Conservation (phyloP, 2,797 vertebrate species). For the Myiotriccus ornatus region DNA sequence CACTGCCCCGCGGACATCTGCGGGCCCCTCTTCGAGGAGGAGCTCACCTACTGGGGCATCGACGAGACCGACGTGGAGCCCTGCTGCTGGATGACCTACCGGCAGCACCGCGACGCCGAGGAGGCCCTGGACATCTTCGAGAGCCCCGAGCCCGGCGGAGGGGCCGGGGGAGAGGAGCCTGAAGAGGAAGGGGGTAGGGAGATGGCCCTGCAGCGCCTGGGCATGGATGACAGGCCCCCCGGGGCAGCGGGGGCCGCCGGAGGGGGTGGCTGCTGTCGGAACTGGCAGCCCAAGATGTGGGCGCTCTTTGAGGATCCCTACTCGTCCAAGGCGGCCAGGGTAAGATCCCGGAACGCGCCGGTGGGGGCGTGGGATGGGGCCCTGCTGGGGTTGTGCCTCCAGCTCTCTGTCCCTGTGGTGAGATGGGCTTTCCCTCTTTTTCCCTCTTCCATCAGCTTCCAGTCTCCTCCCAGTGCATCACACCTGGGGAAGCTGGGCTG, state of each 20-base stretch:
- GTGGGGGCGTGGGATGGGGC: not conserved
- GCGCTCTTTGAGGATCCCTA: slow-evolving; percentile 98
- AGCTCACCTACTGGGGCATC: slow-evolving; percentile 96
- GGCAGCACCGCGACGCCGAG: slow-evolving; percentile 95
- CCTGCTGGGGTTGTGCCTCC: not conserved
- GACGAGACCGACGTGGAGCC: slow-evolving; percentile 99
- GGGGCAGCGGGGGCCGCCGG: slow-evolving; percentile 78
- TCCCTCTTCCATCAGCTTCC: not conserved
- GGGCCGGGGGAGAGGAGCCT: slow-evolving; percentile 29
- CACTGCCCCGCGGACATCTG: slow-evolving; percentile 97
- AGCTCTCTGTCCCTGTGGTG: rapidly evolving
- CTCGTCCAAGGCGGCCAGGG: slow-evolving; percentile 91
- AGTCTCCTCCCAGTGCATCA: rapidly evolving
- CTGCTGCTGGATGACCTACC: slow-evolving; percentile 98
- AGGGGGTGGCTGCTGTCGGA: slow-evolving; percentile 82
- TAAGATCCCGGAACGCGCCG: slow-evolving; percentile 65
- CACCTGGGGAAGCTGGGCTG: not conserved
- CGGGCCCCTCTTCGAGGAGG: slow-evolving; percentile 97
- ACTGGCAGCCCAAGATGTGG: slow-evolving; percentile 92
- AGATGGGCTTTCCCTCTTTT: not conserved
- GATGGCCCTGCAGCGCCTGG: slow-evolving; percentile 79
- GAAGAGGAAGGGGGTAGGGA: slow-evolving; percentile 80
- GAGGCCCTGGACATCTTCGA: slow-evolving; percentile 97
- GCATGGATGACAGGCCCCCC: slow-evolving; percentile 86
- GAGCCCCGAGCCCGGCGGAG: slow-evolving; percentile 85